phyloP scores from a whole-genome alignment of 2,797 vertebrate genomes.

The Mycteria americana region DNA sequence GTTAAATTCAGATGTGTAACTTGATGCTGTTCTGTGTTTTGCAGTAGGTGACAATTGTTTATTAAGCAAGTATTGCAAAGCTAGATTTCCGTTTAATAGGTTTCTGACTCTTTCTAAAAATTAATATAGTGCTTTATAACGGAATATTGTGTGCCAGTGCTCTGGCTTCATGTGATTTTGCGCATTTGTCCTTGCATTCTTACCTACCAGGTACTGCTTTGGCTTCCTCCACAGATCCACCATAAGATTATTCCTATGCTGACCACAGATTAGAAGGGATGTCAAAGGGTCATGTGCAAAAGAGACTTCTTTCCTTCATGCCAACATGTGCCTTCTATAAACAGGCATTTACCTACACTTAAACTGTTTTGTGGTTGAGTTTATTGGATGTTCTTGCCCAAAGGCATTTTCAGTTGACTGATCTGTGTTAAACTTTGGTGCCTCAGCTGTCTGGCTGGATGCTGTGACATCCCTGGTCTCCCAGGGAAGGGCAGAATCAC shows the following conservation, averaged over 20 bases:
- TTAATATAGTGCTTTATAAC: background rate
- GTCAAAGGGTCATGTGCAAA: background rate
- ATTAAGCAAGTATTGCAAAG: background rate
- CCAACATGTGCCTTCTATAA: background rate
- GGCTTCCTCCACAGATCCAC: background rate
- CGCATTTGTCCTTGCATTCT: background rate
- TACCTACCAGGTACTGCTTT: background rate
- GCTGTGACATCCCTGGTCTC: background rate
- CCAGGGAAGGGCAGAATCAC: background rate
- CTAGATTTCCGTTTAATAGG: background rate
- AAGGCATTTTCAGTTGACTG: background rate
- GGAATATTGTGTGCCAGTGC: background rate
- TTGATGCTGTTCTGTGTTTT: background rate
- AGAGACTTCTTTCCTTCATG: background rate
- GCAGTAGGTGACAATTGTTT: slow-evolving; percentile 8
- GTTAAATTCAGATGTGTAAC: background rate
- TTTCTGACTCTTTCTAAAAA: background rate
- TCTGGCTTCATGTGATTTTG: background rate
- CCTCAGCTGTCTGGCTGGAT: background rate
- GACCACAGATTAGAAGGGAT: background rate
- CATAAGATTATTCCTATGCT: background rate
- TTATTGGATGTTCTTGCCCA: slow-evolving; percentile 6
- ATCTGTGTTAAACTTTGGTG: background rate
- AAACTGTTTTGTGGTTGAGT: background rate
- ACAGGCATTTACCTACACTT: background rate